Base-by-base conservation (phyloP, 2,113 vertebrate genomes). In the Tichodroma muraria region DNA sequence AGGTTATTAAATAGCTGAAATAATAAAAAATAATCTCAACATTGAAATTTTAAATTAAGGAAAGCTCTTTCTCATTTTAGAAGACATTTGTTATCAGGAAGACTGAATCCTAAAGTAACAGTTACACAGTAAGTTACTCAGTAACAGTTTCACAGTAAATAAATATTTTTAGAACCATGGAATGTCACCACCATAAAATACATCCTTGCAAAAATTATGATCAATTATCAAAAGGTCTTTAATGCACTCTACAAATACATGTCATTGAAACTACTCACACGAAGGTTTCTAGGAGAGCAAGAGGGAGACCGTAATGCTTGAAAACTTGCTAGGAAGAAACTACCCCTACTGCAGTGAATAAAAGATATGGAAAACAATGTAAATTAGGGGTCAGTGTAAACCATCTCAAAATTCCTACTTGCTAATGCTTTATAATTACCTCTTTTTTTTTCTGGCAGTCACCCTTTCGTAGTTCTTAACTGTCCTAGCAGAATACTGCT, bases 21-120 rank as follows among this genome's bases (percentile, higher is more conserved):
- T 70, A 93, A 85, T 24, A 83, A 80, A 80, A 95, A 94, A 89
- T 65, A 90, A 94, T 54, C 63, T 59, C 33, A 83, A 68, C 31
- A 85, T 18, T 40, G 52, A 80, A 72, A 88, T 93, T 77, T 85
- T 88, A 90, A 80, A 88, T 95, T 70, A 95, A 93, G 63, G n/a
- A 91, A 91, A 73, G 30, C 54, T 85, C 49, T 53, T 77, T 61
- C 25, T 85, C 59, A 85, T 90, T 90, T 92, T 30, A 85, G 66
- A 64, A 88, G 68, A 60, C 20, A 89, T 82, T 91, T 91, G 50
- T 85, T 77, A 88, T 24, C 52, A 85, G 52, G 82, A 90, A 83
- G 76, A 56, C 25, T 4, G 33, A 73, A 21, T 80, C 45, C 53
- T 76, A 59, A 66, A 91, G 63, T 33, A 49, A 66, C 8, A 63